Percentiles rank a stretch among this genome's conserved stretches.
These are phyloP conservation scores for Hippocampus guttulatus DNA, from an alignment of 2,113 vertebrate genomes.

Conservation along the genomic window DNA sequence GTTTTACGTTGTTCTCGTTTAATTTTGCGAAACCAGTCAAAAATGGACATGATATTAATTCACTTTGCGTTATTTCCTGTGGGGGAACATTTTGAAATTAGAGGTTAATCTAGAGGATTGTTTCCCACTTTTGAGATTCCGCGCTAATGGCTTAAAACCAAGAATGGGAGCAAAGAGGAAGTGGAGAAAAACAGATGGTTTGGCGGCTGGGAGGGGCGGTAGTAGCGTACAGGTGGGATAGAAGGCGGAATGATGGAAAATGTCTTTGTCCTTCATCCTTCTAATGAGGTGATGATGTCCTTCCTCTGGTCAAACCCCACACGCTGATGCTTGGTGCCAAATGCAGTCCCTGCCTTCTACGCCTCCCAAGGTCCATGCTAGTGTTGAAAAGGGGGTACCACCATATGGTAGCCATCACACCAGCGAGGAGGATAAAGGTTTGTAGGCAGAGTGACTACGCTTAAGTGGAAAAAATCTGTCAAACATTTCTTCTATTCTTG, in stretches of 20 bases:
- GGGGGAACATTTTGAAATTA: neutral
- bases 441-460: slow-evolving; percentile 14
- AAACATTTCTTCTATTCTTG: slow-evolving; percentile 5
- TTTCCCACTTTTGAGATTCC: slow-evolving; percentile 12
- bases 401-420: slow-evolving; percentile 70
- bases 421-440: slow-evolving; percentile 31
- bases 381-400: slow-evolving; percentile 53
- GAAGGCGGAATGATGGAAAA: slow-evolving; percentile 59
- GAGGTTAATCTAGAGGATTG: slow-evolving; percentile 13
- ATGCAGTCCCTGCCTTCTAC: slow-evolving; percentile 62
- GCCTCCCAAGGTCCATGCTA: slow-evolving; percentile 49
- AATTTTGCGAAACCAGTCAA: neutral
- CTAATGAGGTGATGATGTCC: slow-evolving; percentile 55
- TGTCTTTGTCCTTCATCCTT: slow-evolving; percentile 47
- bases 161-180: slow-evolving; percentile 27
- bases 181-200: slow-evolving; percentile 68
- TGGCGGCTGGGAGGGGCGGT: slow-evolving; percentile 48
- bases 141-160: slow-evolving; percentile 43
- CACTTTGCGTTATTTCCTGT: neutral
- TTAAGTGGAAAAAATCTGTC: slow-evolving; percentile 4
- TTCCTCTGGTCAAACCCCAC: slow-evolving; percentile 51
- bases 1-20: too few relatives aligned
- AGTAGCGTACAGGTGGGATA: slow-evolving; percentile 68
- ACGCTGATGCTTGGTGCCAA: slow-evolving; percentile 58
- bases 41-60: neutral